Base-by-base conservation (phyloP, 2,888 invertebrate genomes). In the Andrena flavipes region DNA sequence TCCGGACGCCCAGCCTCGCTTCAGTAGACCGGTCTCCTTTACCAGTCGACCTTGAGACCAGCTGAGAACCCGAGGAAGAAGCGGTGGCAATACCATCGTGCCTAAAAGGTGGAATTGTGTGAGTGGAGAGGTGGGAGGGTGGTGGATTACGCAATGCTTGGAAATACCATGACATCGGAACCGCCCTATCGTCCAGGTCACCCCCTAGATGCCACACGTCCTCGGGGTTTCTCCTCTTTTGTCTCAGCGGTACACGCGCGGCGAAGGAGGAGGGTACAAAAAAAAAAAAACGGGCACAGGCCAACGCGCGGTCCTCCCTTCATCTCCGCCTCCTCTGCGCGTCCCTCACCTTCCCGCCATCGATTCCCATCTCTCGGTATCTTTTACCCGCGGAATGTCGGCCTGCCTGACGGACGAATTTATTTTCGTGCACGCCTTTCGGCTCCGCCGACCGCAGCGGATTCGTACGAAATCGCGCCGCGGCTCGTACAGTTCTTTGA, bases 21-120 rank as follows among this genome's bases (percentile, higher is more conserved):
- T 63, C n/a, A 20, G 73, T 56, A 73, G 71, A 84, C 74, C 83
- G 75, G 77, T 84, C 69, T 65, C 51, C 72, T 77, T 74, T 71
- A 79, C 81, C 85, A 68, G 88, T 84, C 84, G 89, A 89, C 91
- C 91, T 91, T 91, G 91, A 86, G 65, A 88, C 86, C 89, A 91
- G 91, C 90, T 90, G 89, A 90, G 89, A 88, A 85, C 80, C 80
- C 75, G 80, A 76, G 78, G 80, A 87, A 83, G 82, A 88, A 82
- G 16, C 54, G 54, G 69, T 70, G 64, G 59, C 64, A 67, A 30
- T 23, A 73, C 49, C 42, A 65, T 70, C 64, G 23, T 64, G 16
- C 35, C 63, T 48, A 60, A 51, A 20, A 23, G 8, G 16, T 42
- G 42, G 13, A 16, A 42, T 16, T 42, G 42, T 16, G 42, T 42